These are phyloP conservation scores for Agapornis roseicollis DNA, from an alignment of 2,113 vertebrate species.

Conservation along the genomic window DNA sequence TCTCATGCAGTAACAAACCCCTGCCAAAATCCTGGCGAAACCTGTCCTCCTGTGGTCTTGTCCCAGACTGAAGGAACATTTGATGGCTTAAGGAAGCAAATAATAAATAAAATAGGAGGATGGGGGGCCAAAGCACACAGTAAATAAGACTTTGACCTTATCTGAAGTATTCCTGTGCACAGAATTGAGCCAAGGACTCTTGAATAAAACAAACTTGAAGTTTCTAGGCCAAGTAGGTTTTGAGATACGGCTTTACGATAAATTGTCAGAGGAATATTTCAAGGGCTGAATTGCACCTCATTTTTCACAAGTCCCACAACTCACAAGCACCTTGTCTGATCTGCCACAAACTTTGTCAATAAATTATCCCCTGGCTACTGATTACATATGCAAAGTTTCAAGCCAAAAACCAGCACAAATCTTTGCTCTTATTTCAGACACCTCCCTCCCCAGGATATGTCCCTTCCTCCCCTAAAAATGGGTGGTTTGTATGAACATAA, in stretches of 20 bases:
- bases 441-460: background rate
- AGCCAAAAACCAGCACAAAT: background rate
- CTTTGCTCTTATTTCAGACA: background rate
- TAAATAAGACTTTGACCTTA: constrained; percentile 57
- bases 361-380: constrained; percentile 13
- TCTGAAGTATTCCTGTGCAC: background rate
- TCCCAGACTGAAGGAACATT: background rate
- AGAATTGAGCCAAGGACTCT: constrained; percentile 54
- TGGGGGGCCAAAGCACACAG: background rate
- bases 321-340: constrained; percentile 54
- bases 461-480: background rate
- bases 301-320: constrained; percentile 62
- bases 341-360: constrained; percentile 55
- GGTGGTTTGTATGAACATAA: background rate
- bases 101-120: no score
- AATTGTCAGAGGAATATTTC: constrained; percentile 60
- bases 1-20: background rate
- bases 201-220: constrained; percentile 65
- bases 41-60: background rate
- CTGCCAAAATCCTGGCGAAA: background rate
- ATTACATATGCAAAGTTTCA: background rate
- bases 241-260: constrained; percentile 37
- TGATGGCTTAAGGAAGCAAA: background rate
- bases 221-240: constrained; percentile 59
- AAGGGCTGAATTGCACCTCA: constrained; percentile 54